Evolutionary conservation across 2,113 vertebrate genomes (phyloP).

Genomic region (Hippolais icterina): DNA sequence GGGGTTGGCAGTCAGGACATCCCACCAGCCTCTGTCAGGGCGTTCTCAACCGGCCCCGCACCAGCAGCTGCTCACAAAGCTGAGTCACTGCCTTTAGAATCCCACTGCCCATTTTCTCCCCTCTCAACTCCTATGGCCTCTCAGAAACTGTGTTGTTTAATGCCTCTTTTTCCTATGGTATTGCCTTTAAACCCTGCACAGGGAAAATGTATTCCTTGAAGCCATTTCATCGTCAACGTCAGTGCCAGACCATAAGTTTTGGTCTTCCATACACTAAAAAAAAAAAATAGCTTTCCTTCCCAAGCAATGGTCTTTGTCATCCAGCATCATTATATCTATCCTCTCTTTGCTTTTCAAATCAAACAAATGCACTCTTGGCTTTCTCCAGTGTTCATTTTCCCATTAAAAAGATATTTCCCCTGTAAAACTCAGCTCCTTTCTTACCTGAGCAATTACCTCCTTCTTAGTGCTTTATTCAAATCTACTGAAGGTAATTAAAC

Average conservation of each 20-base stretch:
- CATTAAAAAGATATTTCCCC: background rate
- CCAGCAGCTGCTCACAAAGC: background rate
- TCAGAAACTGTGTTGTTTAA: background rate
- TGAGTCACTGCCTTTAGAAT: background rate
- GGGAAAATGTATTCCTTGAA: background rate
- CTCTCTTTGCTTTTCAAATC: background rate
- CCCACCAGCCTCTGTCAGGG: background rate
- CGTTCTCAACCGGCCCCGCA: background rate
- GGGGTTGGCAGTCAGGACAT: background rate
- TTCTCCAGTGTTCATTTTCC: background rate
- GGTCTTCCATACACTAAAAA: background rate
- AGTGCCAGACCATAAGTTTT: background rate
- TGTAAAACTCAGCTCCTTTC: background rate
- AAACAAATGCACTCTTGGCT: background rate
- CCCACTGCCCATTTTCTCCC: background rate
- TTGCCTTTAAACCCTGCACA: background rate
- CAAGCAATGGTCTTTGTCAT: background rate
- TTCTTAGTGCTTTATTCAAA: background rate
- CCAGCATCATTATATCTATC: background rate
- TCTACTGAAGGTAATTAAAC: conserved; percentile 13
- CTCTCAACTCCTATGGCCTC: background rate
- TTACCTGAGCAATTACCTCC: background rate
- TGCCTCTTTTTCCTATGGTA: background rate
- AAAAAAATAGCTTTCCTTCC: background rate
- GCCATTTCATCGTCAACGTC: background rate